Evolutionary conservation across 2,888 invertebrate species (phyloP), one percentile per base, ranked within the genome.

Genomic region (Dryobotodes eremita): DNA sequence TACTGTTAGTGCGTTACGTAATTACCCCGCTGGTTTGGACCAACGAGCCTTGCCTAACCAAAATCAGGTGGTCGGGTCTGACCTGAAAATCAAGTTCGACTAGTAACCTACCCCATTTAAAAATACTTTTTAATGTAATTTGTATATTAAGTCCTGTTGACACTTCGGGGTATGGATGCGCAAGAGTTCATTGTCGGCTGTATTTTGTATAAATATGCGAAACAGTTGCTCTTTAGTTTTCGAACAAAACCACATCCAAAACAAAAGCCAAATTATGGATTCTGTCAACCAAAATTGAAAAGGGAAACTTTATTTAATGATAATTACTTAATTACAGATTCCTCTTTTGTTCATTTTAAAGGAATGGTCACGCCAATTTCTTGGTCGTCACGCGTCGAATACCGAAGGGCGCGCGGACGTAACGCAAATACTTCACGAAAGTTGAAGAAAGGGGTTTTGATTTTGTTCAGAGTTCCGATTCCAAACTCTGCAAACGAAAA

Each of bases 261-360:
- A 46, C 11, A 50, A 64, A 48, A 31, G 4, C 3, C 15, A 75
- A 65, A 31, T 72, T 55, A 48, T n/a, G 3, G 13, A 48, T 64
- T 75, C 15, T 57, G 48, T 42, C 23, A 46, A 23, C 31, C 4
- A 3, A 53, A 36, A 55, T 61, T 23, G 3, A 26, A 74, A 46
- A 68, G 2, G 10, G 20, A 31, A 57, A 13, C 20, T 46, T 57
- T 48, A 0, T n/a, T n/a, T 26, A 23, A 13, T 48, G 13, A 20
- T n/a, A 8, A 53, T 66, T 66, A 31, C n/a, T 53, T 61, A 2
- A n/a, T 46, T 20, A 17, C 10, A 50, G 23, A 70, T 59, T 57
- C 26, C 48, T 65, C 3, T 65, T 55, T 69, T 50, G 36, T 70
- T 69, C 20, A 23, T 48, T 77, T 55, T 36, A 64, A 57, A 70